phyloP scores from a whole-genome alignment of 2,888 invertebrate genomes.

The Alsophila aescularia region DNA sequence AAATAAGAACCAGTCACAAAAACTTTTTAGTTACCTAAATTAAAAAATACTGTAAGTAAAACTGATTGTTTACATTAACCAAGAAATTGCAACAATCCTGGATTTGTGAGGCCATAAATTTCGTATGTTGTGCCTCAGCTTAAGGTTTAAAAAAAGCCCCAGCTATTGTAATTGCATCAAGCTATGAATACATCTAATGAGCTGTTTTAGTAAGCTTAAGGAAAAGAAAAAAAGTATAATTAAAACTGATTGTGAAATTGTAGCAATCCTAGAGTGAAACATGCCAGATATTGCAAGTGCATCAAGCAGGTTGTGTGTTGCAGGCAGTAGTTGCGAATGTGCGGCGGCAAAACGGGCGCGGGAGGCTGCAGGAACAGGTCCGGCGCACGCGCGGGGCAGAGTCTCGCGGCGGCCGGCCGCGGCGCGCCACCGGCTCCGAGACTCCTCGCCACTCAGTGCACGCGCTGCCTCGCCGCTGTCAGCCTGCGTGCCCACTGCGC shows the following conservation, averaged over 20 bases:
- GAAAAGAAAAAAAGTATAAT: neutral
- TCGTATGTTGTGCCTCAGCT: no score
- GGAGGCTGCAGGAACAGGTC: constrained; percentile 76
- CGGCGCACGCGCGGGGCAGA: constrained; percentile 77
- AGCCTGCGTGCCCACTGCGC: constrained; percentile 58
- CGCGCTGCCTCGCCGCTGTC: constrained; percentile 76
- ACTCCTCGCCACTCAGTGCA: constrained; percentile 69
- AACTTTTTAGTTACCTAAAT: no score
- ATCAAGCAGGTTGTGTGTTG: constrained; percentile 9
- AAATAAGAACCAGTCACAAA: no score
- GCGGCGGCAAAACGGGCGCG: constrained; percentile 49
- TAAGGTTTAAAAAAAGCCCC: no score
- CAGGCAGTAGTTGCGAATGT: constrained; percentile 35
- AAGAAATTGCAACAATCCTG: no score
- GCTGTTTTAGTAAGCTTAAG: no score
- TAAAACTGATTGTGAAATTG: no score
- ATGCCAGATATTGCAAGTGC: neutral
- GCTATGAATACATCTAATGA: no score
- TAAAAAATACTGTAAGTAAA: no score
- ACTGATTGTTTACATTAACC: no score
- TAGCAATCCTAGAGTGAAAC: neutral
- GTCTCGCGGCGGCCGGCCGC: constrained; percentile 58
- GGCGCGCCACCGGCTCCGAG: constrained; percentile 54
- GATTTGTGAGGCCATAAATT: no score
- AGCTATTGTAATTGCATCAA: no score